A percentile compares a stretch with the other conserved stretches of the same genome.
Evolutionary conservation across 2,888 invertebrate species (phyloP).

Genomic region (Disparrhopalites patrizii): DNA sequence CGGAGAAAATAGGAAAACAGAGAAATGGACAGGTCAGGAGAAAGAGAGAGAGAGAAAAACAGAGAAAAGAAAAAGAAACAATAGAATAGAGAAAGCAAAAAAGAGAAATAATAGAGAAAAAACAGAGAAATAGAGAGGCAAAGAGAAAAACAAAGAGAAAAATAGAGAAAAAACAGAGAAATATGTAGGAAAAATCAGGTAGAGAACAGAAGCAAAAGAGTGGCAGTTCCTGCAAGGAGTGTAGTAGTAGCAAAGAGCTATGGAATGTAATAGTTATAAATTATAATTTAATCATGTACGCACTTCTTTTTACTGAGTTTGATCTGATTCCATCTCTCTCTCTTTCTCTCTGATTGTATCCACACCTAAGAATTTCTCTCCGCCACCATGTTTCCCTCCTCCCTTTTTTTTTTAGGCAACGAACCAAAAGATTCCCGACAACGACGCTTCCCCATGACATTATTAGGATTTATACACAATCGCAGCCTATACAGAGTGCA

Average conservation of each 20-base stretch:
- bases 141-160: background rate
- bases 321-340: constrained; percentile 22
- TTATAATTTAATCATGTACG: constrained; percentile 23
- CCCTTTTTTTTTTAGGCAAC: too few species aligned
- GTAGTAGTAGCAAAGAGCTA: constrained; percentile 6
- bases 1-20: too few species aligned
- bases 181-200: background rate
- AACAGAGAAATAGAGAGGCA: background rate
- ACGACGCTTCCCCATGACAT: background rate
- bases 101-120: too few species aligned
- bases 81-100: too few species aligned
- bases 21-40: background rate
- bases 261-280: constrained; percentile 23
- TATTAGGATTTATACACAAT: background rate
- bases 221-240: background rate
- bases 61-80: background rate
- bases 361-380: too few species aligned
- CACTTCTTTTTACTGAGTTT: background rate
- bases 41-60: background rate
- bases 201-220: constrained; percentile 22
- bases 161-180: background rate
- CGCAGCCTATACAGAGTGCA: background rate
- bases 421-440: too few species aligned
- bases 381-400: too few species aligned
- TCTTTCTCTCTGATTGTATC: too few species aligned